phyloP scores from a whole-genome alignment of 2,113 vertebrate genomes.

The Eulacestoma nigropectus region DNA sequence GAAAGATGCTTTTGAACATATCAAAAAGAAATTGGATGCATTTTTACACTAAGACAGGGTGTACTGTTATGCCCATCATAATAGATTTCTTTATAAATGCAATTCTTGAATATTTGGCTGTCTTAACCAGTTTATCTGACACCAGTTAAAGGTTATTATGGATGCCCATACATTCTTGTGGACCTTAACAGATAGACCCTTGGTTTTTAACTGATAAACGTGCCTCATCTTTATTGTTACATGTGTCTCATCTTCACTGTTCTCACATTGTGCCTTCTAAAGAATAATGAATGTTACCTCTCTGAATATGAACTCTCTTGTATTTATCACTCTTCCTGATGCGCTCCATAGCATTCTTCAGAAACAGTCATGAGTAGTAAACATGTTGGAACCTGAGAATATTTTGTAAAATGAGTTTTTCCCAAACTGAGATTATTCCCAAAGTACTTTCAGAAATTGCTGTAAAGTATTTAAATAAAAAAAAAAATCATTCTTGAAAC shows the following conservation, averaged over 20 bases:
- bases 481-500: not conserved
- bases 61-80: not conserved
- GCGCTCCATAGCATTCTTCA: not conserved
- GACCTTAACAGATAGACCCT: not conserved
- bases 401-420: not conserved
- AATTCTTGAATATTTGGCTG: not conserved
- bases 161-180: not conserved
- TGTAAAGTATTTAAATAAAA: not conserved
- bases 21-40: slow-evolving; percentile 74
- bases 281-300: not conserved
- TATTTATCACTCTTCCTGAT: not conserved
- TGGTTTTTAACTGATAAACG: not conserved
- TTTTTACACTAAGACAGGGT: slow-evolving; percentile 74
- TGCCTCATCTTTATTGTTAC: not conserved
- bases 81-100: not conserved
- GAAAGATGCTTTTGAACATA: slow-evolving; percentile 74
- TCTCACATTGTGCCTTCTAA: slow-evolving; percentile 28
- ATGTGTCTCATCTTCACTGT: not conserved
- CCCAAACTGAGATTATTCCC: not conserved
- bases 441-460: not conserved
- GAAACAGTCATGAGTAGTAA: not conserved
- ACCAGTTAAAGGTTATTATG: not conserved
- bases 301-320: not conserved
- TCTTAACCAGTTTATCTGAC: not conserved
- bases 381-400: not conserved